phyloP scores from a whole-genome alignment of 2,888 invertebrate genomes.

The Himalopsyche japonica region DNA sequence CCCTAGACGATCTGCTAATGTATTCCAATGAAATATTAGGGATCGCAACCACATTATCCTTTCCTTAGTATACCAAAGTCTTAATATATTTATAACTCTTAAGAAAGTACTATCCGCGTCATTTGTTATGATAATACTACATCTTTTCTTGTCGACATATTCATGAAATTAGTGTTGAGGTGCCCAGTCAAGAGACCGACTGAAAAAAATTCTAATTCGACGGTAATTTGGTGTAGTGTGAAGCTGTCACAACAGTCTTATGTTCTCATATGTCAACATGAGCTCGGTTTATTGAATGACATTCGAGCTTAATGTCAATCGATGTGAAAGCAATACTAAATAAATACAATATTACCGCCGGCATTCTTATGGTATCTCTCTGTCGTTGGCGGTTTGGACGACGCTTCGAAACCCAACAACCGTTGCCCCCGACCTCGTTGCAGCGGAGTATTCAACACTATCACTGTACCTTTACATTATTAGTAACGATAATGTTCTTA shows the following conservation, averaged over 20 bases:
- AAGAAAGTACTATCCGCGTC: too few relatives aligned
- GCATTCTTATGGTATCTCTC: constrained; percentile 29
- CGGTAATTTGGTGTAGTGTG: not conserved
- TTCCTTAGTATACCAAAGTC: too few relatives aligned
- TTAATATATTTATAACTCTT: too few relatives aligned
- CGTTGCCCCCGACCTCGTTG: constrained; percentile 4
- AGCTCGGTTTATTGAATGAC: constrained; percentile 22
- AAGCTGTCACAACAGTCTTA: not conserved
- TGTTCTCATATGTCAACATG: not conserved
- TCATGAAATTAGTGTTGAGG: not conserved
- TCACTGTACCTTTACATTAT: too few relatives aligned
- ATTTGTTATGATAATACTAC: too few relatives aligned
- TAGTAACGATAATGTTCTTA: too few relatives aligned
- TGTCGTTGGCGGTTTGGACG: constrained; percentile 8
- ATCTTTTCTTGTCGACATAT: too few relatives aligned
- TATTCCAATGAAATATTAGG: too few relatives aligned
- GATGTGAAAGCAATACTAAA: constrained; percentile 31
- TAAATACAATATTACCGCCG: constrained; percentile 15
- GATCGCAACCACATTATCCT: too few relatives aligned
- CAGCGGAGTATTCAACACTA: not conserved
- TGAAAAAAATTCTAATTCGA: not conserved
- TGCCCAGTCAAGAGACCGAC: too few relatives aligned
- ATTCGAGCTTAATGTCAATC: constrained; percentile 12
- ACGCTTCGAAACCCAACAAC: constrained; percentile 15
- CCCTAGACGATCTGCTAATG: too few relatives aligned